Evolutionary conservation across 2,113 vertebrate species (phyloP).

Genomic region (Falco punctatus): DNA sequence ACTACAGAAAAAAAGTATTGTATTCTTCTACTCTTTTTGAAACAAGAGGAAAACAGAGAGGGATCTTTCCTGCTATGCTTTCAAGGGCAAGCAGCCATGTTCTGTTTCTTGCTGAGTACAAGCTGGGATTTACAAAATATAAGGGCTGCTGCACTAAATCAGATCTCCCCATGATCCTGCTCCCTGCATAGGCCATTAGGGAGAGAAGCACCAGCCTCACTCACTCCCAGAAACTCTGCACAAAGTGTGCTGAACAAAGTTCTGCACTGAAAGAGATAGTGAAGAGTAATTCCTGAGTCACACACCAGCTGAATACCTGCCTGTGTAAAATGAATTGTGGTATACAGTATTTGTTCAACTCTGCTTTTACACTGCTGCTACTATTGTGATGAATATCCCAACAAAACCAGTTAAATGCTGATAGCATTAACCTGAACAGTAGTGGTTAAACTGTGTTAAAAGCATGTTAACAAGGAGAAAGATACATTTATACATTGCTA

Average conservation of each 20-base stretch:
- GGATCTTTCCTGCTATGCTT: neutral
- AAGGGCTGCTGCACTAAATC: neutral
- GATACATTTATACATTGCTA: neutral
- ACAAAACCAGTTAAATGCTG: neutral
- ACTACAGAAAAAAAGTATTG: neutral
- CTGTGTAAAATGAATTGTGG: neutral
- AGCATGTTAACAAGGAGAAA: neutral
- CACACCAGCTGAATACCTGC: neutral
- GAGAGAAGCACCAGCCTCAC: neutral
- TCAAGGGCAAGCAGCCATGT: neutral
- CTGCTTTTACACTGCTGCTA: neutral
- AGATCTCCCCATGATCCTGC: neutral
- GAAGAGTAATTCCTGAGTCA: neutral
- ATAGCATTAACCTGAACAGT: neutral
- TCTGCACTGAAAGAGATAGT: neutral
- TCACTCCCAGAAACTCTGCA: neutral
- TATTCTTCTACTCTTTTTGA: neutral
- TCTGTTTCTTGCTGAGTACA: neutral
- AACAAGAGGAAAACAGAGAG: neutral
- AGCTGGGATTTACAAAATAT: neutral
- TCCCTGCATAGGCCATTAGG: neutral
- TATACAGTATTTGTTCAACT: neutral
- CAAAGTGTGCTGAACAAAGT: neutral
- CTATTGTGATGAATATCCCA: neutral
- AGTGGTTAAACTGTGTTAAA: neutral